Conservation (phyloP, 1,140 invertebrate species). For the Lethrus apterus region DNA sequence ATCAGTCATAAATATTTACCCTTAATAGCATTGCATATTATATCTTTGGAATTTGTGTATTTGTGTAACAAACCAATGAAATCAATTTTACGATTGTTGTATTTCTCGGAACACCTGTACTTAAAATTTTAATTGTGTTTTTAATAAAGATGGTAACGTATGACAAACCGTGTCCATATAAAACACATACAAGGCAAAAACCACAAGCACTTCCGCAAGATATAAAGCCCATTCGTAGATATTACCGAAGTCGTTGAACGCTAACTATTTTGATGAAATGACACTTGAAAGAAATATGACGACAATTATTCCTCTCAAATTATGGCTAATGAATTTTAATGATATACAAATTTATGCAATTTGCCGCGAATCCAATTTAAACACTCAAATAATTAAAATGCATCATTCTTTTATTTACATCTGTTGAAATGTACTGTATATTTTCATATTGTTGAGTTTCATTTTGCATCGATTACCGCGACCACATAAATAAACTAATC, state of each 20-base stretch:
- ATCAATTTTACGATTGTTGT: constrained; percentile 32
- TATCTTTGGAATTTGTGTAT: constrained; percentile 34
- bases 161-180: background rate
- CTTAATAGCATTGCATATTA: constrained; percentile 26
- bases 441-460: too few species aligned
- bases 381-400: constrained; percentile 15
- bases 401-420: constrained; percentile 12
- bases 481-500: too few species aligned
- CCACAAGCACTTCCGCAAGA: background rate
- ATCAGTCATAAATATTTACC: constrained; percentile 29
- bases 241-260: too few species aligned
- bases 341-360: constrained; percentile 10
- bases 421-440: too few species aligned
- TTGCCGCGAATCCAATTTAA: constrained; percentile 14
- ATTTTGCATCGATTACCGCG: too few species aligned
- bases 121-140: constrained; percentile 33
- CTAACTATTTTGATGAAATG: too few species aligned
- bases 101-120: constrained; percentile 31
- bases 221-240: too few species aligned
- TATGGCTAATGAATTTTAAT: constrained; percentile 15
- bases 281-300: constrained; percentile 8
- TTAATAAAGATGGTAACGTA: constrained; percentile 10
- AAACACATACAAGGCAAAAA: background rate
- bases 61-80: constrained; percentile 28
- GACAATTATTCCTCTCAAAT: constrained; percentile 11